A percentile compares a stretch with the other conserved stretches of the same genome.
phyloP scores from a whole-genome alignment of 2,797 vertebrate genomes.

The Ctenosaura bakeri region DNA sequence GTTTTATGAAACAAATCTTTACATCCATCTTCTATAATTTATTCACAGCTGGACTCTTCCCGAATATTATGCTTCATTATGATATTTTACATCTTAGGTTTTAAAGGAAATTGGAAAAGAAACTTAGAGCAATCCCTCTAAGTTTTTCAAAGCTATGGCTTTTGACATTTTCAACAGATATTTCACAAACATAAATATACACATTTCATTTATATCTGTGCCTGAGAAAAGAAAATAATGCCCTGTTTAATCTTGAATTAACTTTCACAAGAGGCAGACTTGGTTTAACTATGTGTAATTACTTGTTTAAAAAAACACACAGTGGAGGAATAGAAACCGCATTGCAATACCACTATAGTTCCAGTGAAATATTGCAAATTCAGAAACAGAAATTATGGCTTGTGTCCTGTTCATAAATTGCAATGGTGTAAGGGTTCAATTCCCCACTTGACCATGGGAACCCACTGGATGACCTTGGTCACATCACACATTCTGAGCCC shows the following conservation, averaged over 20 bases:
- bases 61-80: constrained; percentile 63
- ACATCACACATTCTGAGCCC: no score
- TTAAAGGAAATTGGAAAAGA: not conserved
- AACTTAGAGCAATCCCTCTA: constrained; percentile 20
- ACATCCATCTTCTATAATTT: constrained; percentile 75
- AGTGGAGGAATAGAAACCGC: not conserved
- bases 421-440: no score
- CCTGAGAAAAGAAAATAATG: not conserved
- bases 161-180: constrained; percentile 1
- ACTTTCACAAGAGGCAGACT: constrained; percentile 12
- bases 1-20: constrained; percentile 80
- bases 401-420: no score
- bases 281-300: not conserved
- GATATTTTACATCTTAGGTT: constrained; percentile 66
- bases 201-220: not conserved
- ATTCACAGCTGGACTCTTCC: constrained; percentile 73
- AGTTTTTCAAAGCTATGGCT: constrained; percentile 18
- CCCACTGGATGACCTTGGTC: no score
- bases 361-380: not conserved
- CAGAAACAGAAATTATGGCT: constrained; percentile 53
- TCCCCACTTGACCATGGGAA: no score
- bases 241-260: not conserved
- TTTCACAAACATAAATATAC: not conserved
- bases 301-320: not conserved
- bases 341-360: not conserved